Base-by-base conservation (phyloP, 2,888 invertebrate genomes). In the Stenichneumon culpator region DNA sequence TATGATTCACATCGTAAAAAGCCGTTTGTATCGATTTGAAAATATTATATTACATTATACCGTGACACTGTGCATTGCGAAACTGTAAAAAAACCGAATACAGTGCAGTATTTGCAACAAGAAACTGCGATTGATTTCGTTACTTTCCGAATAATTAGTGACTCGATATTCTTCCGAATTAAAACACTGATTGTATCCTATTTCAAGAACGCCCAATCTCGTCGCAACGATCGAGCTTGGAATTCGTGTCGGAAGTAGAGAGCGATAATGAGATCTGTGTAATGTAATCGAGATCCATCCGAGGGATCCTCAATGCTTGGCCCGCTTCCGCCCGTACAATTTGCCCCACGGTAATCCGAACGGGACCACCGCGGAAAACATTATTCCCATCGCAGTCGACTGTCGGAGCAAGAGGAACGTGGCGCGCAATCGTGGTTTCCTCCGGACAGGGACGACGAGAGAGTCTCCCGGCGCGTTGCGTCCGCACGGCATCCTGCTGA, bases 401-500 rank as follows among this genome's bases (percentile, higher is more conserved):
- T 28, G 28, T 63, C 63, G 28, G 32, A 32, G 50, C 16, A 16
- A 19, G n/a, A 52, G 65, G 3, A 50, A 65, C 63, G 36, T 25
- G 65, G 22, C 19, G 52, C 52, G 52, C 22, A 65, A 36, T 50
- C 68, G 70, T 28, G 69, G 28, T 63, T 63, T 7, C 28, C 28
- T 28, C 11, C 28, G 28, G 63, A 63, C 22, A 57, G 22, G 4
- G 57, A 25, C 22, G 22, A 25, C 22, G 54, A 54, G 25, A 57
- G 57, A 63, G 28, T 28, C 63, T 63, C 16, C 65, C 25, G n/a
- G 36, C 75, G 74, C 28, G 54, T 36, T 50, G 19, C 52, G 67
- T 36, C 68, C 44, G 72, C 47, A 69, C 82, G 82, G 75, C 83
- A 87, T 87, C 75, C 84, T 77, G 74, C 68, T 73, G 84, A 90